These are phyloP conservation scores for Drosophila heteroneura DNA, from an alignment of 2,888 invertebrate genomes.

Conservation along the genomic window DNA sequence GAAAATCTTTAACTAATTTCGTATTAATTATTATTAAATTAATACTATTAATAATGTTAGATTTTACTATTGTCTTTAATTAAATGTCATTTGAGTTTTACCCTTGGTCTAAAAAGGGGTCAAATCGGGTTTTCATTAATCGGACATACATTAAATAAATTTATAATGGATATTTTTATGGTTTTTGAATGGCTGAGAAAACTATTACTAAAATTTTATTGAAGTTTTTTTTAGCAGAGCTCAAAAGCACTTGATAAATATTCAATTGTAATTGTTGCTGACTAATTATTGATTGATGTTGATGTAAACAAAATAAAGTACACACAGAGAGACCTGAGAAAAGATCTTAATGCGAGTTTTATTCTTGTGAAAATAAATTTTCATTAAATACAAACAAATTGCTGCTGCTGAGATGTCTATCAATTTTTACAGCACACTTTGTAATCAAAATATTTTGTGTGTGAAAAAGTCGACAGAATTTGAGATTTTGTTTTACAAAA, in stretches of 20 bases:
- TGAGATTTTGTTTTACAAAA: slow-evolving; percentile 4
- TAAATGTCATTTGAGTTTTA: background rate
- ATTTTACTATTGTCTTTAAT: background rate
- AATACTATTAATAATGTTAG: background rate
- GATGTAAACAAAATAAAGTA: slow-evolving; percentile 15
- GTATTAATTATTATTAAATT: background rate
- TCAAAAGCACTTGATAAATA: slow-evolving; percentile 35
- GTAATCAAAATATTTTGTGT: slow-evolving; percentile 36
- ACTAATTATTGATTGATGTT: slow-evolving; percentile 45
- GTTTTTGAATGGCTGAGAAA: slow-evolving; percentile 33
- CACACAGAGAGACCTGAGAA: background rate
- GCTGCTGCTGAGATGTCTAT: slow-evolving; percentile 43
- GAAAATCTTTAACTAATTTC: background rate
- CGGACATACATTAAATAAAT: background rate
- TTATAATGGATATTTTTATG: slow-evolving; percentile 4
- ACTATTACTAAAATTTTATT: slow-evolving; percentile 61
- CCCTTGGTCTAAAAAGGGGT: background rate
- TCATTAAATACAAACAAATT: slow-evolving; percentile 45
- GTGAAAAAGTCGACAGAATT: slow-evolving; percentile 51
- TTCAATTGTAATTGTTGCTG: slow-evolving; percentile 62
- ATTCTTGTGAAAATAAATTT: slow-evolving; percentile 36
- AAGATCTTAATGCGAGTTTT: background rate
- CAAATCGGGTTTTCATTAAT: slow-evolving; percentile 13
- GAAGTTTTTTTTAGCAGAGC: slow-evolving; percentile 47
- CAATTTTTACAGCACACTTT: slow-evolving; percentile 38